Percentiles rank a stretch among this genome's conserved stretches.
phyloP scores from a whole-genome alignment of 2,797 vertebrate genomes.

The Xenentodon cancila region DNA sequence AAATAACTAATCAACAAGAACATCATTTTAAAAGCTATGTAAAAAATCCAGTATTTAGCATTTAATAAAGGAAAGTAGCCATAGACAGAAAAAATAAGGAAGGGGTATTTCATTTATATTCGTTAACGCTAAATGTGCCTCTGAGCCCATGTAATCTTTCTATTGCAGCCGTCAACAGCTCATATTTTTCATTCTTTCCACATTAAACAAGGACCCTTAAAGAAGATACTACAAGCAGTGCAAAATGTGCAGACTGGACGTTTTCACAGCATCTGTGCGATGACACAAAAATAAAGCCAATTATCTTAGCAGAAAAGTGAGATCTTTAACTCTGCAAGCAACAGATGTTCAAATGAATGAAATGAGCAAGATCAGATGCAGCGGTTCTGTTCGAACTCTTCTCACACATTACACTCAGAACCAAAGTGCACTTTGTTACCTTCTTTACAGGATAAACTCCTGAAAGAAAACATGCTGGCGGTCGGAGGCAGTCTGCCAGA shows the following conservation, averaged over 20 bases:
- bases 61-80: constrained; percentile 17
- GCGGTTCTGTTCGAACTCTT: neutral
- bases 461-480: constrained; percentile 1
- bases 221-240: constrained; percentile 66
- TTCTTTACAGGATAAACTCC: too few species aligned
- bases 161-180: constrained; percentile 17
- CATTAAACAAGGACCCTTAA: constrained; percentile 65
- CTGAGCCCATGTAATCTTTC: constrained; percentile 57
- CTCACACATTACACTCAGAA: too few species aligned
- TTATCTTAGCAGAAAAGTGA: constrained; percentile 36
- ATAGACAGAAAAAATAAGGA: constrained; percentile 4
- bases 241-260: constrained; percentile 33
- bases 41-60: too few species aligned
- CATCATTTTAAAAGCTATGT: too few species aligned
- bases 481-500: constrained; percentile 47
- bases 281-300: constrained; percentile 72
- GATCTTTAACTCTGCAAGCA: neutral
- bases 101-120: constrained; percentile 37
- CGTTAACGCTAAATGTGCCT: constrained; percentile 70
- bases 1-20: too few species aligned
- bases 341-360: constrained; percentile 36
- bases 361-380: constrained; percentile 12
- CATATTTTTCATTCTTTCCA: constrained; percentile 16
- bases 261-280: constrained; percentile 57
- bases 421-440: too few species aligned